phyloP scores from a whole-genome alignment of 2,888 invertebrate species.

The Mamestra brassicae region DNA sequence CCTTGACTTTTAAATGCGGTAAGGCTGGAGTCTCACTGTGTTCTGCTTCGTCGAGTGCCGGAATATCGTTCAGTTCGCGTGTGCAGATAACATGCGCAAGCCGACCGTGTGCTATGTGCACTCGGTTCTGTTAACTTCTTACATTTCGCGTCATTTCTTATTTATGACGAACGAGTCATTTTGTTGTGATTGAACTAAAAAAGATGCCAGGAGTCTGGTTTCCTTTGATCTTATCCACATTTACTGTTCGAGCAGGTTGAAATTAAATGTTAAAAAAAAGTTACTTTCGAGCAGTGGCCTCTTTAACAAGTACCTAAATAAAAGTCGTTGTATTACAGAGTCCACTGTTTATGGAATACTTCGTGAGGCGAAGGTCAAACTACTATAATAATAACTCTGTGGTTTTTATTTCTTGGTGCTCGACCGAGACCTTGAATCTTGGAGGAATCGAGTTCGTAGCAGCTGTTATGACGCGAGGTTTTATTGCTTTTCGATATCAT shows the following conservation, averaged over 20 bases:
- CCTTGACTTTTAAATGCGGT: constrained; percentile 34
- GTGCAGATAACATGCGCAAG: constrained; percentile 42
- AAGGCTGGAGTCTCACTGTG: constrained; percentile 22
- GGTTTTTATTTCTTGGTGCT: constrained; percentile 4
- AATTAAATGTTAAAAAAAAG: too few species aligned
- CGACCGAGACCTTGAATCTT: constrained; percentile 28
- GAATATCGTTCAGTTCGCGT: constrained; percentile 8
- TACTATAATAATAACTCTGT: constrained; percentile 17
- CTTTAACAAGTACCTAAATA: too few species aligned
- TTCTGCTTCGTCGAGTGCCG: background rate
- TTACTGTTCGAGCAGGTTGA: too few species aligned
- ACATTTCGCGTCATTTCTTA: constrained; percentile 35
- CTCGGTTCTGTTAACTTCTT: constrained; percentile 22
- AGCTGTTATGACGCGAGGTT: constrained; percentile 15
- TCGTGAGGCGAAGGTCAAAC: constrained; percentile 31
- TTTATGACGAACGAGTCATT: constrained; percentile 29
- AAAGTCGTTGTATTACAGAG: background rate
- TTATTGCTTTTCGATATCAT: constrained; percentile 17
- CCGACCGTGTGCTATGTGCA: constrained; percentile 44
- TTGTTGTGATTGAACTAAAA: constrained; percentile 1
- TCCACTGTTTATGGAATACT: constrained; percentile 13
- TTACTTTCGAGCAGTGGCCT: too few species aligned
- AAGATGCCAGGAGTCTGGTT: background rate
- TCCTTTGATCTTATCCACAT: background rate
- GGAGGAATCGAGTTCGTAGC: constrained; percentile 10